Evolutionary conservation across 2,888 invertebrate genomes (phyloP), one percentile per base, ranked within the genome.

Genomic region (Apamea epomidion): DNA sequence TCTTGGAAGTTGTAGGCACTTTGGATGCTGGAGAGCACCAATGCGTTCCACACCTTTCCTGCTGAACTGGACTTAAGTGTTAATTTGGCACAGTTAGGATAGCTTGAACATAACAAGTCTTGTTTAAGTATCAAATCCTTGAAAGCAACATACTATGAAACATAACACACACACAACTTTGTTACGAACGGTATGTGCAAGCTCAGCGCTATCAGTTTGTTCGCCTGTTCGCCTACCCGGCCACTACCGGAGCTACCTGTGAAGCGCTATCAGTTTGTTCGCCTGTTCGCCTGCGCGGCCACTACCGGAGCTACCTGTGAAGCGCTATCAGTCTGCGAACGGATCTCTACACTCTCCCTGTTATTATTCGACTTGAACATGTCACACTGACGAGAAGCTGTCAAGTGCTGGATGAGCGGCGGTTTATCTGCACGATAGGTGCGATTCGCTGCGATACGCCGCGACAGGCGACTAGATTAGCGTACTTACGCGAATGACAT

Each of bases 391-490:
- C 80, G 37, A 67, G 58, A 51, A 51, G 29, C 54, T 73, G 64
- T 74, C 85, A 60, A 58, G 51, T 74, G 69, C 51, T 37, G 64
- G 78, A 48, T 32, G 62, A 83, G 78, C 54, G 60, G 54, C 21
- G 37, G 25, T 42, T 74, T 73, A 86, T 83, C 83, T 58, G 64
- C 32, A 16, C 65, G 32, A 54, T 48, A 32, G 6, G 32, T 18
- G 37, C 62, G 78, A 77, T 78, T 60, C n/a, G 16, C 21, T 2
- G 21, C 67, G 65, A 48, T n/a, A 45, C 25, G 12, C 81, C 21
- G 71, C 65, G 72, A 82, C 72, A 67, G 76, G 54, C 70, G 45
- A 69, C 72, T 45, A 70, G 83, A 86, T 84, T 77, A 86, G 51
- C 73, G 62, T 8, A 69, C 51, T 85, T 67, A 69, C 86, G 67